Base-by-base conservation (phyloP, 2,113 vertebrate species). In the Vireo altiloquus region DNA sequence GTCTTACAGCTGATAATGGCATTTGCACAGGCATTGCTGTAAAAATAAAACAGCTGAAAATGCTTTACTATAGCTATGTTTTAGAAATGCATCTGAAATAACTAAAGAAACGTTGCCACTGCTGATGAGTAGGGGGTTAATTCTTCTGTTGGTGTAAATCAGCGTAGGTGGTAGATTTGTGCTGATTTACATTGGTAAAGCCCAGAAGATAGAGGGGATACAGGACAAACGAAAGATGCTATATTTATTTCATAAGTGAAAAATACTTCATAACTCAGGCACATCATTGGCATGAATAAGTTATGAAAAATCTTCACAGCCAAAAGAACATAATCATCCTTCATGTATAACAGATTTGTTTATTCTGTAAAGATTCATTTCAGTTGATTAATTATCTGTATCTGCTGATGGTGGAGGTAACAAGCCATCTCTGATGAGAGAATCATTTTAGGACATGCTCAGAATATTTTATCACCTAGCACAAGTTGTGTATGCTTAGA, bases 281-380 rank as follows among this genome's bases (percentile, higher is more conserved):
- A 92, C 87, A 92, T 80, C 85, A 47, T 54, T 94, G 97, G 92
- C 97, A 98, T 98, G 97, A 98, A 98, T 98, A 98, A 97, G 97
- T 98, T 96, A 97, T 97, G 95, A 97, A 97, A 97, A 97, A 96
- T 95, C 96, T 97, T 97, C 97, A 95, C 95, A 97, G 95, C 95
- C 97, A 97, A 97, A 97, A 98, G 96, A 98, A 97, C 95, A 97
- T 98, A 98, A 98, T 98, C 97, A 98, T 97, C 97, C 95, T 97
- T 98, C 98, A 98, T 97, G 97, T 98, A 97, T 96, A 98, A 98
- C 97, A 98, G 97, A 98, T 98, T 98, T 98, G 98, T 98, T 98
- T 98, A 98, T 98, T 98, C 97, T 97, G 96, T 97, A 97, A 98
- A 98, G 97, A 98, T 98, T 98, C 97, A 95, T 98, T 98, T 97